These are phyloP conservation scores for Watsonalla binaria DNA, from an alignment of 2,888 invertebrate genomes.

Conservation along the genomic window DNA sequence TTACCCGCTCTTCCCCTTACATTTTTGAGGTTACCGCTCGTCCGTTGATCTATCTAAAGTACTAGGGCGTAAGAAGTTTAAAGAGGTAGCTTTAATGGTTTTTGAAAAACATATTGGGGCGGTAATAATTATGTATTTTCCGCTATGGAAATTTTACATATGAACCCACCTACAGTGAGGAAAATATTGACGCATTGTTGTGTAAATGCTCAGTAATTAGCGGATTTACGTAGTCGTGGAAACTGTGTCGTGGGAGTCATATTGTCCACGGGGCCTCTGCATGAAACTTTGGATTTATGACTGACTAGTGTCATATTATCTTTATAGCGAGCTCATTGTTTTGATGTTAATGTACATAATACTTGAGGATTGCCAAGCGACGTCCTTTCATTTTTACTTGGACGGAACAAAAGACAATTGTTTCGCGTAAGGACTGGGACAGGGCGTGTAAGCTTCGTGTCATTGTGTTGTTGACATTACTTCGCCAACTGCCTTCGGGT, in stretches of 20 bases:
- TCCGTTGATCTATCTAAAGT: too few species aligned
- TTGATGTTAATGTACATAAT: constrained; percentile 24
- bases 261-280: constrained; percentile 41
- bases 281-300: constrained; percentile 6
- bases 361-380: constrained; percentile 42
- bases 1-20: neutral
- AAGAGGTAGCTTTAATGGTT: too few species aligned
- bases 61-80: too few species aligned
- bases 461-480: constrained; percentile 9
- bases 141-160: constrained; percentile 21
- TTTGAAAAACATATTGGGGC: too few species aligned
- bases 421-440: constrained; percentile 30
- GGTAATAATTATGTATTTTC: constrained; percentile 19
- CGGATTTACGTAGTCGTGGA: constrained; percentile 69
- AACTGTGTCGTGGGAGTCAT: constrained; percentile 69
- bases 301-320: constrained; percentile 25
- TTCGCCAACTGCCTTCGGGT: neutral
- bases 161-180: constrained; percentile 31
- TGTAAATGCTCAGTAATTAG: constrained; percentile 59
- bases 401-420: constrained; percentile 52
- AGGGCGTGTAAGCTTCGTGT: constrained; percentile 17
- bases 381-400: constrained; percentile 48
- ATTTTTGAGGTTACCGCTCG: neutral
- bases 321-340: constrained; percentile 40
- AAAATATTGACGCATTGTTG: constrained; percentile 51